Percentiles rank a stretch among this genome's conserved stretches.
phyloP scores from a whole-genome alignment of 2,797 vertebrate genomes.

The Esox masquinongy region DNA sequence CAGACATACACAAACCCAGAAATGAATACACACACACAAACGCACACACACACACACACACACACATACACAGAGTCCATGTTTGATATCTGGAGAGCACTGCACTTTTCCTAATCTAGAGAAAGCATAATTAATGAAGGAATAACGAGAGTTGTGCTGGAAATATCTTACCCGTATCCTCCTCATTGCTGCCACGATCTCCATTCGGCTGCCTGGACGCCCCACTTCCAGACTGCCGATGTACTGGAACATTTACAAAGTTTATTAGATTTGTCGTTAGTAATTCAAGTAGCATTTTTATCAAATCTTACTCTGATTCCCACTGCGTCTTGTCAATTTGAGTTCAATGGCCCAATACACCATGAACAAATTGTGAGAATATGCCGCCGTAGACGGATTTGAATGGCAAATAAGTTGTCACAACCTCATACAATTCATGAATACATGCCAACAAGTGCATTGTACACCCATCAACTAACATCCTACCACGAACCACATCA shows the following conservation, averaged over 20 bases:
- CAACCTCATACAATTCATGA: background rate
- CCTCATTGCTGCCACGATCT: constrained; percentile 97
- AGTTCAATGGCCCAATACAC: background rate
- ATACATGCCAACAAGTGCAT: background rate
- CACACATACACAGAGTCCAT: background rate
- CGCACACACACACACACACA: no score
- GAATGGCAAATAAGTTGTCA: background rate
- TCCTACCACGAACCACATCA: background rate
- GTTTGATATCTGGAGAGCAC: background rate
- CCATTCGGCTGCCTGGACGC: constrained; percentile 91
- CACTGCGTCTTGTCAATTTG: background rate
- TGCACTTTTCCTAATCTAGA: background rate
- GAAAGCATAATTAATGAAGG: background rate
- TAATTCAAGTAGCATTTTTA: background rate
- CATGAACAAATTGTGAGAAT: background rate
- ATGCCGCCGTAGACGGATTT: background rate
- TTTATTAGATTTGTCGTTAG: background rate
- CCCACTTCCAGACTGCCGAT: constrained; percentile 96
- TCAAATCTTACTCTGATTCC: background rate
- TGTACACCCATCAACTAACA: background rate
- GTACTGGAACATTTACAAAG: constrained; percentile 76
- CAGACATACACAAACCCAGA: no score
- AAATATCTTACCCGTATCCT: constrained; percentile 88
- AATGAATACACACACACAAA: no score
- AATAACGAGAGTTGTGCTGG: constrained; percentile 2